A percentile compares a stretch with the other conserved stretches of the same genome.
Evolutionary conservation across 2,113 vertebrate genomes (phyloP).

Genomic region (Microcebus tavaratra): DNA sequence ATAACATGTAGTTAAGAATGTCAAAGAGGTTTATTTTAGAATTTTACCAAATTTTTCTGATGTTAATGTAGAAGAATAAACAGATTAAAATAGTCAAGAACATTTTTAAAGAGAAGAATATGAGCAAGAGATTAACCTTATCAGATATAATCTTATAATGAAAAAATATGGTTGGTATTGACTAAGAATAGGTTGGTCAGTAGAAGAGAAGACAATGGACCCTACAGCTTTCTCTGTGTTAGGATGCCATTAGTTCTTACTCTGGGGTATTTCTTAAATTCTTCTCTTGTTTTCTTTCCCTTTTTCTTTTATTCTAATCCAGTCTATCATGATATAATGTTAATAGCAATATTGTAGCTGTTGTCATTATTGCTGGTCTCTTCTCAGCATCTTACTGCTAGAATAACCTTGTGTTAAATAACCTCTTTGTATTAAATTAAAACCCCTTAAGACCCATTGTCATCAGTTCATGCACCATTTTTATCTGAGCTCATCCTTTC

Average conservation of each 20-base stretch:
- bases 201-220: not conserved
- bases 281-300: not conserved
- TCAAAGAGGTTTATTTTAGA: conserved; percentile 45
- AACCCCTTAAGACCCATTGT: not conserved
- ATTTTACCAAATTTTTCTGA: conserved; percentile 34
- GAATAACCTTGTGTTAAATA: not conserved
- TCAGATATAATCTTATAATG: not conserved
- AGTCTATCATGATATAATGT: not conserved
- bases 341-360: not conserved
- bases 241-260: not conserved
- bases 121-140: not conserved
- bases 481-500: not conserved
- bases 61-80: conserved; percentile 29
- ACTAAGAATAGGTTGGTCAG: not conserved
- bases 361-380: not conserved
- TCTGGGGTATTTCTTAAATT: not conserved
- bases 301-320: not conserved
- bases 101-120: conserved; percentile 36
- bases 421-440: not conserved
- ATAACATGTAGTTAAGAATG: conserved; percentile 39
- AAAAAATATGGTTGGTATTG: not conserved
- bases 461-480: not conserved
- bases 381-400: not conserved
- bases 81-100: not conserved
- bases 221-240: not conserved